Conservation (phyloP, 92 coral and sea anemone genomes). For the Virgularia gustaviana region DNA sequence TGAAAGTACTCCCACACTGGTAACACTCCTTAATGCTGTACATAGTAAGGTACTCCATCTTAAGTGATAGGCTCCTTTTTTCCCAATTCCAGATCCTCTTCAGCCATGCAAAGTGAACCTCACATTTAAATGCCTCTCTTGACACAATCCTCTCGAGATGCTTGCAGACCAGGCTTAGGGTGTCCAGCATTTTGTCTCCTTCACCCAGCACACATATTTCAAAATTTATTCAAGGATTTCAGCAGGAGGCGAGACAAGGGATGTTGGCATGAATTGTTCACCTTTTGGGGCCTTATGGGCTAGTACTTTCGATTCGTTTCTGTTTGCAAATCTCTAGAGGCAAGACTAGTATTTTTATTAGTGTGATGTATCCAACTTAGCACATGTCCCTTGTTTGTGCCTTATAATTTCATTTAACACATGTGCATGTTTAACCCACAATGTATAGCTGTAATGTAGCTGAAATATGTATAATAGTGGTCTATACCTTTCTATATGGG, state of each 20-base stretch:
- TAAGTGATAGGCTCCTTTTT: not conserved
- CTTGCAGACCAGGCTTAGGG: conserved; percentile 1
- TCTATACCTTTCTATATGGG: too few relatives aligned
- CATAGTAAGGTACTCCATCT: not conserved
- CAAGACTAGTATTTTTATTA: too few relatives aligned
- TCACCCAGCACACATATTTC: not conserved
- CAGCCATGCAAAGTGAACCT: not conserved
- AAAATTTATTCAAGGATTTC: not conserved
- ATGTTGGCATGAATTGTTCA: not conserved
- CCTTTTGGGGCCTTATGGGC: not conserved
- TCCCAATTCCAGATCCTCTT: not conserved
- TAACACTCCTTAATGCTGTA: not conserved
- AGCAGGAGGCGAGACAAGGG: not conserved
- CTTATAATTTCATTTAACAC: too few relatives aligned
- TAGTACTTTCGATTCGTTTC: too few relatives aligned
- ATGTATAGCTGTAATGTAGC: too few relatives aligned
- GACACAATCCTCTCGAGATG: not conserved
- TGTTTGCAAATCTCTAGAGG: too few relatives aligned
- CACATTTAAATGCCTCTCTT: not conserved
- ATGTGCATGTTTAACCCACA: too few relatives aligned
- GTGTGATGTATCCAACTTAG: too few relatives aligned
- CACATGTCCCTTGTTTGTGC: too few relatives aligned
- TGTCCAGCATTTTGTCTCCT: not conserved
- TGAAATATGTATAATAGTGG: too few relatives aligned
- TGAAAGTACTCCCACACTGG: not conserved